phyloP scores from a whole-genome alignment of 2,113 vertebrate genomes.

The Oreochromis niloticus region DNA sequence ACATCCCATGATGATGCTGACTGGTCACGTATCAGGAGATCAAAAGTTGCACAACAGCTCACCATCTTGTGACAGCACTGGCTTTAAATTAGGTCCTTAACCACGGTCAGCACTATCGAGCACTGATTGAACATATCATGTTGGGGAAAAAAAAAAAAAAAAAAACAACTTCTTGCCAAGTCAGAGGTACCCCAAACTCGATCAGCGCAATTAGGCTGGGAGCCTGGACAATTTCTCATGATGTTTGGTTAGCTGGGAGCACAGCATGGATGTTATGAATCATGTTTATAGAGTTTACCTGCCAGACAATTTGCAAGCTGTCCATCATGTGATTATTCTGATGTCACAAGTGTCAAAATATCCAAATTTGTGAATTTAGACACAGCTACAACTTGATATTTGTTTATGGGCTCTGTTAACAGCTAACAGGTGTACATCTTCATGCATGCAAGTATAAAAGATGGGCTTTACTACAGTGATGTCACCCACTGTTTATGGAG shows the following conservation, averaged over 20 bases:
- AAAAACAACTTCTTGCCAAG: conserved; percentile 8
- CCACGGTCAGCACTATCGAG: not conserved
- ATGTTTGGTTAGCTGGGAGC: not conserved
- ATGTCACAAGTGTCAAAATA: not conserved
- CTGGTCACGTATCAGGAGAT: not conserved
- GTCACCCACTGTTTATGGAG: not conserved
- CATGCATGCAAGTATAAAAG: not conserved
- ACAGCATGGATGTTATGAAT: not conserved
- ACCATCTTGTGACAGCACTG: conserved; percentile 51
- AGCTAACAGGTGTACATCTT: not conserved
- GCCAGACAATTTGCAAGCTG: not conserved
- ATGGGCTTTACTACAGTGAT: not conserved
- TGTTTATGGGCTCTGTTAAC: not conserved
- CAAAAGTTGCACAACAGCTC: not conserved
- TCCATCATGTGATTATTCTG: not conserved
- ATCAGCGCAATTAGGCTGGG: conserved; percentile 28
- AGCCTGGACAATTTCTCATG: not conserved
- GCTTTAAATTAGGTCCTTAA: conserved; percentile 44
- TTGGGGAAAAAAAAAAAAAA: not conserved
- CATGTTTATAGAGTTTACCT: not conserved
- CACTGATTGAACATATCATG: conserved; percentile 11
- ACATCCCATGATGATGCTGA: conserved; percentile 4
- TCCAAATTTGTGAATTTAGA: not conserved
- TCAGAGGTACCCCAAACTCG: conserved; percentile 17
- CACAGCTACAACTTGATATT: not conserved